These are phyloP conservation scores for Nycteola revayana DNA, from an alignment of 2,888 invertebrate species.

Conservation along the genomic window DNA sequence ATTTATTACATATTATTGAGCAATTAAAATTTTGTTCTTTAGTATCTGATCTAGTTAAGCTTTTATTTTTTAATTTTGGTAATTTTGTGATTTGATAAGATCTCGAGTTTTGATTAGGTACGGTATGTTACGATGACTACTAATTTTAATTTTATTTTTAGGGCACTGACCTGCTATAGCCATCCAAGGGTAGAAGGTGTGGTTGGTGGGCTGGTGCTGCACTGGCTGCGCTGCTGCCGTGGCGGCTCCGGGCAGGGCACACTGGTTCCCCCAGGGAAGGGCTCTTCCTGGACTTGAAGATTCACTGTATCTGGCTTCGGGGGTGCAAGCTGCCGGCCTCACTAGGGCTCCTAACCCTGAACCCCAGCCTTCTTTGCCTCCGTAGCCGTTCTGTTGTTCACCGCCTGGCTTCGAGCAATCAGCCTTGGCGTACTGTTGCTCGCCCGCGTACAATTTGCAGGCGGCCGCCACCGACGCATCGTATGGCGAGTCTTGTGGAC, in stretches of 20 bases:
- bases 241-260: conserved; percentile 91
- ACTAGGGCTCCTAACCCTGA: conserved; percentile 86
- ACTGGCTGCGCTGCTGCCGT: conserved; percentile 91
- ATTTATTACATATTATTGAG: conserved; percentile 37
- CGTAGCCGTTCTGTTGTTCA: conserved; percentile 85
- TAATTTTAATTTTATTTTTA: conserved; percentile 12
- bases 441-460: conserved; percentile 90
- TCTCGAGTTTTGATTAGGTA: conserved; percentile 6
- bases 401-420: conserved; percentile 88
- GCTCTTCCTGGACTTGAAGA: conserved; percentile 90
- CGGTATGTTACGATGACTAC: conserved; percentile 1
- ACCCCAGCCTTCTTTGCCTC: conserved; percentile 88
- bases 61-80: conserved; percentile 12
- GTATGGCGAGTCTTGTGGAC: conserved; percentile 95
- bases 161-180: conserved; percentile 96
- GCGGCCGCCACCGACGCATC: conserved; percentile 94
- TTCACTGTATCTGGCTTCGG: conserved; percentile 93
- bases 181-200: conserved; percentile 99
- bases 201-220: conserved; percentile 94
- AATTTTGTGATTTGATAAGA: conserved; percentile 22
- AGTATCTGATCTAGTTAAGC: conserved; percentile 21
- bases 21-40: conserved; percentile 35
- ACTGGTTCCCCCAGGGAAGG: conserved; percentile 93
- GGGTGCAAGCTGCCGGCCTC: conserved; percentile 94
- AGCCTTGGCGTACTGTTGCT: conserved; percentile 86